Conservation (phyloP, 2,113 vertebrate genomes). For the Neolamprologus ventralis region DNA sequence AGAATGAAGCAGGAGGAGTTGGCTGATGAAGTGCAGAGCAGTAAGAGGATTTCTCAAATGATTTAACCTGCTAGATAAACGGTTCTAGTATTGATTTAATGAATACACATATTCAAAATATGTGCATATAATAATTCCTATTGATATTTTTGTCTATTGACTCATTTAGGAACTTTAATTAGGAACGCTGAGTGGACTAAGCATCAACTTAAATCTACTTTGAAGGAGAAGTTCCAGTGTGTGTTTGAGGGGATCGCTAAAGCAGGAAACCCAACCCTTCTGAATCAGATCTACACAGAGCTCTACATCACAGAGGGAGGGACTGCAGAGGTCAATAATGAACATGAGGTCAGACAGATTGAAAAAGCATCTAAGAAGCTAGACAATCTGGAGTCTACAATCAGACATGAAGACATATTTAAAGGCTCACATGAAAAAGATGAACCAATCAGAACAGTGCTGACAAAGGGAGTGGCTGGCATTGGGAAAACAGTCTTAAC, state of each 20-base stretch:
- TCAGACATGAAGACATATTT: background rate
- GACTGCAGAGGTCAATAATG: background rate
- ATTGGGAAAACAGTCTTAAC: background rate
- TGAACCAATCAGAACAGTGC: background rate
- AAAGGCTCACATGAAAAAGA: background rate
- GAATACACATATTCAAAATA: background rate
- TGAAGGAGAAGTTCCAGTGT: background rate
- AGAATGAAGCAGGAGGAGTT: background rate
- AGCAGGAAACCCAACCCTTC: background rate
- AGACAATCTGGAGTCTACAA: background rate
- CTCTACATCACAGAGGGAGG: background rate
- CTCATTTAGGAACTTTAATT: background rate
- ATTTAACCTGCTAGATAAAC: background rate
- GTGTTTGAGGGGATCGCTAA: background rate
- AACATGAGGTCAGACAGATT: background rate
- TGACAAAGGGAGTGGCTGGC: background rate
- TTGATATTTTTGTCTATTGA: background rate
- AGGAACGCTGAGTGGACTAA: background rate
- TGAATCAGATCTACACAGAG: background rate
- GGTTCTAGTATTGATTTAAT: background rate
- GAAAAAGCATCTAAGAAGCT: fast-evolving
- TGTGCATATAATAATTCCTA: background rate
- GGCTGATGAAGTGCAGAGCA: background rate
- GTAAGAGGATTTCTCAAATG: background rate
- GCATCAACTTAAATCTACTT: background rate